Base-by-base conservation (phyloP, 1,140 invertebrate species). In the Drosophila ananassae region DNA sequence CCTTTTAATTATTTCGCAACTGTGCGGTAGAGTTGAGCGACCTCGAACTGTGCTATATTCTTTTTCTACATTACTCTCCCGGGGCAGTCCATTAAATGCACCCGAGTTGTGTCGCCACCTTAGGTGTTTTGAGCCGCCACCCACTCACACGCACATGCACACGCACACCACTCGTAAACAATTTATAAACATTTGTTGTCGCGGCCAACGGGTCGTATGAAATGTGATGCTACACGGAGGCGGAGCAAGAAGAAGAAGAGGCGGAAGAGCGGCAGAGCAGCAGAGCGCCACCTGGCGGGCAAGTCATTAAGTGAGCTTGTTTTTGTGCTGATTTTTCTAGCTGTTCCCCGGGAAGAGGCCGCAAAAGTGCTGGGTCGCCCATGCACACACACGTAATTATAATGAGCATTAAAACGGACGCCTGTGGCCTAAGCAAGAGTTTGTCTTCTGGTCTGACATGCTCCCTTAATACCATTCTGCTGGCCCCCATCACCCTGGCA, bases 251-350 rank as follows among this genome's bases (percentile, higher is more conserved):
- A 64, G 34, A 32, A 47, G 2, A 41, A 32, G 41, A 24, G 51
- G 0, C 13, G 8, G 32, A 47, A 44, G 34, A 34, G 28, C 28
- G 6, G 47, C 32, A 44, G 28, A 12, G 8, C 13, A 34, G 9
- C 5, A 24, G 13, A 59, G 46, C 60, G 73, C 58, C 80, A 84
- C 73, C 71, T 68, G 67, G 67, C 81, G 77, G 66, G 77, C 82
- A 76, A 87, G 82, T 82, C 82, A 87, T 87, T 89, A 87, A 87
- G 82, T 79, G 62, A 89, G 78, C 83, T 87, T 87, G 83, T 87
- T 71, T 87, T 69, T 89, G 75, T 82, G 71, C 83, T 78, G 74
- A 89, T 89, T 87, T 77, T 57, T 47, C 73, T 64, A 55, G 46
- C 51, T 56, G 55, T 48, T 66, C 53, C 50, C 39, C 24, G 62